Conservation (phyloP, 2,888 invertebrate species). For the Melanostoma scalare region DNA sequence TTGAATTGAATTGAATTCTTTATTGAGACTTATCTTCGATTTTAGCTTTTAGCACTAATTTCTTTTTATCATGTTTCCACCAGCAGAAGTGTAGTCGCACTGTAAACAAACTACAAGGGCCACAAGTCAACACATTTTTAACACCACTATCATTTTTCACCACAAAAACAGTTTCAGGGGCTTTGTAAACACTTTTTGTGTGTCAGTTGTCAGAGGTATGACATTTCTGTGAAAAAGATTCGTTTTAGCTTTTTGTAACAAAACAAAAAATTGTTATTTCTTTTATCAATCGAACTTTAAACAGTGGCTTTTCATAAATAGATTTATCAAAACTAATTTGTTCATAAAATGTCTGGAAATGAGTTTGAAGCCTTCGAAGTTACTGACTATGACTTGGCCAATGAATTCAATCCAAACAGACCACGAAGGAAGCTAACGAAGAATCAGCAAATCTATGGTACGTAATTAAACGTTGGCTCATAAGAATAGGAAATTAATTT, state of each 20-base stretch:
- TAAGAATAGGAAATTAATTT: background rate
- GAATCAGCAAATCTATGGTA: constrained; percentile 97
- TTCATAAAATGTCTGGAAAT: constrained; percentile 79
- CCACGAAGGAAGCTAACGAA: constrained; percentile 89
- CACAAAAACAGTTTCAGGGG: background rate
- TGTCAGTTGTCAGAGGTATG: background rate
- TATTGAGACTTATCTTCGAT: no score
- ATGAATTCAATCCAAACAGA: constrained; percentile 94
- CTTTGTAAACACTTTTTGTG: background rate
- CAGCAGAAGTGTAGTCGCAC: background rate
- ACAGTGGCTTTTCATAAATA: no score
- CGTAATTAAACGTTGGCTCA: constrained; percentile 72
- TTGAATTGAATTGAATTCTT: no score
- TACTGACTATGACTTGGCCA: constrained; percentile 95
- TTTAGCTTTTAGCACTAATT: no score
- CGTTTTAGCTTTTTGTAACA: no score
- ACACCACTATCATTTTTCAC: background rate
- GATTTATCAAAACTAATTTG: no score
- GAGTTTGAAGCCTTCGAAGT: constrained; percentile 97
- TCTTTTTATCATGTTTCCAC: no score
- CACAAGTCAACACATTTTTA: background rate
- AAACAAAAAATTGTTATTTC: no score
- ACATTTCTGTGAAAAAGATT: no score
- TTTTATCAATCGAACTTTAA: background rate
- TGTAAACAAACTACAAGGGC: background rate